Conservation (phyloP, 2,797 vertebrate genomes). For the Falco peregrinus region DNA sequence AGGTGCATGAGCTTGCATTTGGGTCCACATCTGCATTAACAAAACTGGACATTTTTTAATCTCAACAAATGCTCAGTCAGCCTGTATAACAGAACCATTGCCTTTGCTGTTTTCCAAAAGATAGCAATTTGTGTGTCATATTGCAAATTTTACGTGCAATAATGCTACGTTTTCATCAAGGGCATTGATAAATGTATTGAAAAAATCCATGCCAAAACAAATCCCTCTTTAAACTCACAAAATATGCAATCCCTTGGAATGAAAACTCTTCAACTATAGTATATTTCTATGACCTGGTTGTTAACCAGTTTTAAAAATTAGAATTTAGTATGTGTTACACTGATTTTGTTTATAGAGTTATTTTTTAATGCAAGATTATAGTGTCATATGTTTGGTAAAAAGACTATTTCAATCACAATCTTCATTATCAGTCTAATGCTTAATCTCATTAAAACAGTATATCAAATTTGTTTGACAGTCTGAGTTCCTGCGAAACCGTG, state of each 20-base stretch:
- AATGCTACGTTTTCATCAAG: background rate
- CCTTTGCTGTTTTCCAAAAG: background rate
- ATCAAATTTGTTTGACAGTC: slow-evolving; percentile 8
- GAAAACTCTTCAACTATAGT: background rate
- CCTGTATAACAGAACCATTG: background rate
- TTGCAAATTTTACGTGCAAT: background rate
- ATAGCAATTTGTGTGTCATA: background rate
- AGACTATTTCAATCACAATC: background rate
- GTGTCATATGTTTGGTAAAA: background rate
- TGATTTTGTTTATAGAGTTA: background rate
- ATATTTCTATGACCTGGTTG: background rate
- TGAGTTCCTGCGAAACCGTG: background rate
- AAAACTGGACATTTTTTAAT: background rate
- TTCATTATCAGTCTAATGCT: background rate
- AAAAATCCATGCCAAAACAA: background rate
- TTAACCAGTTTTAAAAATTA: background rate
- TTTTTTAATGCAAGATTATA: background rate
- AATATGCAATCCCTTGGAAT: background rate
- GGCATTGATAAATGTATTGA: background rate
- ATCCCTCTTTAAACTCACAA: background rate
- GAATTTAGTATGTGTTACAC: background rate
- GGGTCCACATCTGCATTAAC: background rate
- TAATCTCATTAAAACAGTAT: slow-evolving; percentile 41
- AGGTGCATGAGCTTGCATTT: background rate
- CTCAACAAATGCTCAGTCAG: background rate